Evolutionary conservation across 2,113 vertebrate genomes (phyloP), one percentile per base, ranked within the genome.

Genomic region (Eleginops maclovinus): DNA sequence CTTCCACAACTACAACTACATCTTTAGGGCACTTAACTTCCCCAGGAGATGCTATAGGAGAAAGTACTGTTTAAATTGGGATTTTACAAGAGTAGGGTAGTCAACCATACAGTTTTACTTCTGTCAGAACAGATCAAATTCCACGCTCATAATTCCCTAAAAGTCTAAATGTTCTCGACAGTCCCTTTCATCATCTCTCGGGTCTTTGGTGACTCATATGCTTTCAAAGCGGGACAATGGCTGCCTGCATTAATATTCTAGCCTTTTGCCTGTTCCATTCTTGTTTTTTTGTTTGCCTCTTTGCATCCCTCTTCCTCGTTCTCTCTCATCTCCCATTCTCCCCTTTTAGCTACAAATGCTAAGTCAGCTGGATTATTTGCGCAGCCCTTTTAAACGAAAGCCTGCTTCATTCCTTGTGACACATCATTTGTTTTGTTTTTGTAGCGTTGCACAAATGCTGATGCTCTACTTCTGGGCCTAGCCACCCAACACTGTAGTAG

Each of bases 401-500:
- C 78, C 61, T 70, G 76, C 82, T 89, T 89, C 80, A 91, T 92
- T 90, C 77, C 61, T 83, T 74, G 73, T 92, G 92, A 91, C 91
- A 91, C 21, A 58, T 84, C 83, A 89, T 92, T 93, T 92, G 87
- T 93, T 92, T 92, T 86, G 72, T 92, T 92, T 90, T 87, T 85
- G 82, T 87, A 77, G 85, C 47, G 73, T 67, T 81, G 86, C 86
- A 88, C 82, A 91, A 91, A 86, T 75, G 89, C 89, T 90, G 84
- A 88, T 85, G 83, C 86, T 85, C 83, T 65, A 78, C 61, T 90
- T 87, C 72, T 68, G 61, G 54, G 53, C 71, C 41, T 72, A 66
- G 40, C 70, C 69, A 70, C 22, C 61, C 50, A 31, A 68, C 53
- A 44, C 61, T 71, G 78, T 60, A 49, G 65, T 73, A 66, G 59